Evolutionary conservation across 2,113 vertebrate genomes (phyloP), one percentile per base, ranked within the genome.

Genomic region (Proteles cristata): DNA sequence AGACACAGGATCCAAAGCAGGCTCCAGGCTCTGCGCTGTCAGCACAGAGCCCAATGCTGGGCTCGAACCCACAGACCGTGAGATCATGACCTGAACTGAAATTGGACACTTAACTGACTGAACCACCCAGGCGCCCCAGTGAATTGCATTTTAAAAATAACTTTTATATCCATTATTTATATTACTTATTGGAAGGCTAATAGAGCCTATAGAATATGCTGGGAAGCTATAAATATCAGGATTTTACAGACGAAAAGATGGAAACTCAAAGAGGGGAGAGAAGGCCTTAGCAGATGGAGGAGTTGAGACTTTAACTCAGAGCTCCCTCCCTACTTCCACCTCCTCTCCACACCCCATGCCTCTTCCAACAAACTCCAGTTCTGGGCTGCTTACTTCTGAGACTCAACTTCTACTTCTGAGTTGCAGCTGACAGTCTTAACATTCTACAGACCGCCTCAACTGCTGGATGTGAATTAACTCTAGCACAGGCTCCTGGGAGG

Each of bases 401-500:
- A 33, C 87, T 28, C 39, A 80, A 6, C 48, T 25, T 73, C 74
- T 5, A 81, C 50, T 85, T 39, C 58, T 7, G 39, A 93, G 68
- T 61, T 69, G 65, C 25, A 86, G 69, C 87, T 96, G 96, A 97
- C 91, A 96, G 35, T 33, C 23, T 12, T 26, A 88, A 45, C 69
- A 81, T 58, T 66, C 85, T 43, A 79, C 89, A 86, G 69, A 69
- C 82, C 19, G 58, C 33, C 14, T 43, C 71, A n/a, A 39, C 23
- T 66, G 81, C 82, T 45, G 61, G 77, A 80, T 68, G 35, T 50
- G 95, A 97, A 97, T 84, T 88, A 88, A 90, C 63, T 92, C 66
- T 48, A 91, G 88, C 65, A 16, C 11, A 50, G 77, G 76, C 92
- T 92, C 92, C 69, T 66, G 84, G 80, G 93, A 97, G 61, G 66